Evolutionary conservation across 2,113 vertebrate genomes (phyloP).

Genomic region (Candoia aspera): DNA sequence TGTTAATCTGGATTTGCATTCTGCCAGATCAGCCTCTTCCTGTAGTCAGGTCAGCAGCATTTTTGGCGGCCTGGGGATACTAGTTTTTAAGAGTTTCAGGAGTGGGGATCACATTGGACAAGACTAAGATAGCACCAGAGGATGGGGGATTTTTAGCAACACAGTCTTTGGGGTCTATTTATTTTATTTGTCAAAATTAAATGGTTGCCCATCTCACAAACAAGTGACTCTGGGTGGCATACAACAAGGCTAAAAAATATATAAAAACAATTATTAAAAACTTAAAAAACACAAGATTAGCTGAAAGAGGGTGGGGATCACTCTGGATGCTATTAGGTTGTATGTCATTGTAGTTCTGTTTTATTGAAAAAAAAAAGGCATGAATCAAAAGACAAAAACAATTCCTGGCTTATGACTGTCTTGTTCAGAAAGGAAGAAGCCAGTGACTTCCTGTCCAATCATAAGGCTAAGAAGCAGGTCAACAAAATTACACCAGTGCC

Average conservation of each 20-base stretch:
- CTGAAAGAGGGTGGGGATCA: background rate
- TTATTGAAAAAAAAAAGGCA: background rate
- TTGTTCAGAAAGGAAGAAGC: no score
- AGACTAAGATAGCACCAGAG: background rate
- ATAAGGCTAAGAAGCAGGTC: background rate
- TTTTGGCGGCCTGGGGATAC: background rate
- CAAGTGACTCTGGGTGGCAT: no score
- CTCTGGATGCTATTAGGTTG: background rate
- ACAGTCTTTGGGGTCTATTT: background rate
- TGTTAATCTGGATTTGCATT: background rate
- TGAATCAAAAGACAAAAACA: background rate
- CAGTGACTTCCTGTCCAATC: background rate
- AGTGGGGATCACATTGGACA: background rate
- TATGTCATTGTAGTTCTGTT: background rate
- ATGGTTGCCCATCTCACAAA: no score
- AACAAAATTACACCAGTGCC: background rate
- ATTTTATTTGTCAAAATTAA: no score
- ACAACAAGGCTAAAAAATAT: no score
- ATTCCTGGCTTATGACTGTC: background rate
- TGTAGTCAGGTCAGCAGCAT: background rate
- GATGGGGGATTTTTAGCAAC: background rate
- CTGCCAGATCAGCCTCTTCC: background rate
- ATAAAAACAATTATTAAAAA: no score
- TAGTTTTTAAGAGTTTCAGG: background rate
- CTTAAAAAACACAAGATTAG: background rate